Conservation (phyloP, 2,888 invertebrate species). For the Clanis bilineata region DNA sequence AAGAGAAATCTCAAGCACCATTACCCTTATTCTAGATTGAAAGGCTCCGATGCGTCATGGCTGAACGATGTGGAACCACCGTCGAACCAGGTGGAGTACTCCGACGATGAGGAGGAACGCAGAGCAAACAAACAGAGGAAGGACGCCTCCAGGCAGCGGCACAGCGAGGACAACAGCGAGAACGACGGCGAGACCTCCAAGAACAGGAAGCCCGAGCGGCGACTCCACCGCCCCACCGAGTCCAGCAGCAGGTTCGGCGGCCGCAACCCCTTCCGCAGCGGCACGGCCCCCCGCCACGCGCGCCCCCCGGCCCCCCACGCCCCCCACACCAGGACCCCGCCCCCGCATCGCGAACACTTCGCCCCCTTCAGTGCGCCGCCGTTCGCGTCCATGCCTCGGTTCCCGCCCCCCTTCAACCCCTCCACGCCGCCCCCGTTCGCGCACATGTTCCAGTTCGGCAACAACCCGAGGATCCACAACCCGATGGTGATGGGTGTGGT, state of each 20-base stretch:
- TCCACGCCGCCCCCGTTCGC: slow-evolving; percentile 38
- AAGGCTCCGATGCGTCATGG: slow-evolving; percentile 95
- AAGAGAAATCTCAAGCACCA: too few relatives aligned
- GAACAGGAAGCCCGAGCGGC: slow-evolving; percentile 49
- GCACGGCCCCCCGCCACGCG: slow-evolving; percentile 44
- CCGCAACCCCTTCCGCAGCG: slow-evolving; percentile 59
- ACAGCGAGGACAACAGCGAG: slow-evolving; percentile 40
- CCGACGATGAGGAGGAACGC: slow-evolving; percentile 94
- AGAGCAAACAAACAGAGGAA: slow-evolving; percentile 64
- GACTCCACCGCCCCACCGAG: slow-evolving; percentile 70
- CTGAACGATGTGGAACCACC: slow-evolving; percentile 93
- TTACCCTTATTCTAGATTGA: slow-evolving; percentile 84
- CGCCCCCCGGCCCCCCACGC: slow-evolving; percentile 45
- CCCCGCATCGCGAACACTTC: slow-evolving; percentile 44
- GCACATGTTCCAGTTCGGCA: slow-evolving; percentile 54
- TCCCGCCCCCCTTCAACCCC: slow-evolving; percentile 44
- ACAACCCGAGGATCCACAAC: slow-evolving; percentile 45
- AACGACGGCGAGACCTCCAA: slow-evolving; percentile 57
- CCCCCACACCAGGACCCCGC: slow-evolving; percentile 47
- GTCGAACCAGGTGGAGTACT: slow-evolving; percentile 87
- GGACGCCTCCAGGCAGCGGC: slow-evolving; percentile 43
- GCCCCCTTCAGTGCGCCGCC: slow-evolving; percentile 43
- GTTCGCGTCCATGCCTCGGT: slow-evolving; percentile 44
- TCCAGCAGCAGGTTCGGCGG: slow-evolving; percentile 70
- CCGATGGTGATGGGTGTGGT: slow-evolving; percentile 40